Evolutionary conservation across 53 echinoderm and acorn worm genomes (phyloP).

Genomic region (Holothuria leucospilota): DNA sequence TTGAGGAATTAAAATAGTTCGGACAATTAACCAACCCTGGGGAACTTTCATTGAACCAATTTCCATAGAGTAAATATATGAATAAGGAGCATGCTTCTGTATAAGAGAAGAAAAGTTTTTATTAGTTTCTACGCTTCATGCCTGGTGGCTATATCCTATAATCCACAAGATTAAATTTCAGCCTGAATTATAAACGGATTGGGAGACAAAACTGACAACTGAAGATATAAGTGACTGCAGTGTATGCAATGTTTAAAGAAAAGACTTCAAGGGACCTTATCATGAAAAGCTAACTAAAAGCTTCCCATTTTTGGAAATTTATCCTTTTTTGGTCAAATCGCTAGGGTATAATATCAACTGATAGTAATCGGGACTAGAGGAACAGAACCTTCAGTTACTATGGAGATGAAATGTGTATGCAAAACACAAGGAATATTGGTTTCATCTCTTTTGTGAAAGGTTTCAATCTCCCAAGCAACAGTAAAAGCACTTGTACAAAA

Average conservation of each 20-base stretch:
- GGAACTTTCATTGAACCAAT: too few relatives aligned
- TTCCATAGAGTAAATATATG: too few relatives aligned
- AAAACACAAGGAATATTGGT: slow-evolving; percentile 32
- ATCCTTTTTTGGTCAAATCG: slow-evolving; percentile 37
- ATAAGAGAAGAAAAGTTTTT: too few relatives aligned
- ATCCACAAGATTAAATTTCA: slow-evolving; percentile 29
- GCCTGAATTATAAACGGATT: not conserved
- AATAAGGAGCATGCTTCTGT: too few relatives aligned
- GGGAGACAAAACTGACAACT: too few relatives aligned
- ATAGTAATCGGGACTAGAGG: slow-evolving; percentile 1
- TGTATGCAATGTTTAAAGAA: too few relatives aligned
- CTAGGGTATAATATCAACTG: not conserved
- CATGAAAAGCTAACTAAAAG: not conserved
- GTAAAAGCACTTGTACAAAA: slow-evolving; percentile 4
- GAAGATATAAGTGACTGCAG: too few relatives aligned
- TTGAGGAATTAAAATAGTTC: too few relatives aligned
- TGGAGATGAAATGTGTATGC: slow-evolving; percentile 17
- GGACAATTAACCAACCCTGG: too few relatives aligned
- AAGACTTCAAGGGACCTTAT: too few relatives aligned
- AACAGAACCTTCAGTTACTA: slow-evolving; percentile 8
- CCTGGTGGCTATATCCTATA: slow-evolving; percentile 14
- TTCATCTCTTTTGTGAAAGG: slow-evolving; percentile 20
- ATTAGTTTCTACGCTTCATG: not conserved
- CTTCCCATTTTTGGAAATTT: slow-evolving; percentile 36
- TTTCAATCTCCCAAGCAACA: slow-evolving; percentile 4